These are phyloP conservation scores for Macrotis lagotis DNA, from an alignment of 2,113 vertebrate genomes.

Conservation along the genomic window DNA sequence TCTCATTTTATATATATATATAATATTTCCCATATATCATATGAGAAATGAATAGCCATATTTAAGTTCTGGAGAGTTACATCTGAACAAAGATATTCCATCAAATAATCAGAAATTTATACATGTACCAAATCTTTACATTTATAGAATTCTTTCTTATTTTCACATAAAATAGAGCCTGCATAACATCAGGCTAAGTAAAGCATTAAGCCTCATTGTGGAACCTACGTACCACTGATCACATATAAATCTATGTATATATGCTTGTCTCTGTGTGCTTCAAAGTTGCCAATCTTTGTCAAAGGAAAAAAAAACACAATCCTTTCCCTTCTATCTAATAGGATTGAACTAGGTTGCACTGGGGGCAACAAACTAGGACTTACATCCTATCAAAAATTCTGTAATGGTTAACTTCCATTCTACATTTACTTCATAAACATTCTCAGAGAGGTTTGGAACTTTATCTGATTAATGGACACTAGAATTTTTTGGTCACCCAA, in stretches of 20 bases:
- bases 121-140: slow-evolving; percentile 2
- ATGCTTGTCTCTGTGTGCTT: not conserved
- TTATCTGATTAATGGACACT: slow-evolving; percentile 20
- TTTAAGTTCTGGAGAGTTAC: not conserved
- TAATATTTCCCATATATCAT: too few species aligned
- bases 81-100: slow-evolving; percentile 25
- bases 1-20: not conserved
- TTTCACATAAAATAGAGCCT: slow-evolving; percentile 45
- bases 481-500: slow-evolving; percentile 14
- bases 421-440: not conserved
- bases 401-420: not conserved
- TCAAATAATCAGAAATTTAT: slow-evolving; percentile 33
- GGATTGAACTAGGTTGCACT: not conserved
- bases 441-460: not conserved
- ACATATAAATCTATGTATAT: not conserved
- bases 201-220: not conserved
- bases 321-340: not conserved
- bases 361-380: not conserved
- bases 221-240: slow-evolving; percentile 7
- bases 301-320: slow-evolving; percentile 39
- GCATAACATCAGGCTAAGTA: slow-evolving; percentile 39
- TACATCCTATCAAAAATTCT: not conserved
- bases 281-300: slow-evolving; percentile 12
- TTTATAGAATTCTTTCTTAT: not conserved
- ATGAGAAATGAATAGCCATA: not conserved